These are phyloP conservation scores for Ceyx erithaca DNA, from an alignment of 2,797 vertebrate genomes.

Conservation along the genomic window DNA sequence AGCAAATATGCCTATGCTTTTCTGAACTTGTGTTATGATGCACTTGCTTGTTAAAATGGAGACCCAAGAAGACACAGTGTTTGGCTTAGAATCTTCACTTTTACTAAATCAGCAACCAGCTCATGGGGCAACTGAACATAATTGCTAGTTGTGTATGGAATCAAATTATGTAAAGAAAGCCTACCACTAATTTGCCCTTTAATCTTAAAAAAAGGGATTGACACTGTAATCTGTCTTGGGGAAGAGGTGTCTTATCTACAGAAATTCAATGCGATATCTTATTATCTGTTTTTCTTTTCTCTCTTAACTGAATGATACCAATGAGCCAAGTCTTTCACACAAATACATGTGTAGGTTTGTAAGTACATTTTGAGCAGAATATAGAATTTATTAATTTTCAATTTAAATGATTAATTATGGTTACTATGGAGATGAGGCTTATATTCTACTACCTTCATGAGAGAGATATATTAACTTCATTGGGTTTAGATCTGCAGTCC, in stretches of 20 bases:
- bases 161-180: neutral
- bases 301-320: neutral
- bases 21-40: neutral
- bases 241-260: neutral
- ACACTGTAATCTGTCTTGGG: neutral
- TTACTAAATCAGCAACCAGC: neutral
- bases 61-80: neutral
- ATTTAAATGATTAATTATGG: neutral
- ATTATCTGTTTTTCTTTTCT: neutral
- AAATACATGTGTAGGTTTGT: neutral
- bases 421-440: neutral
- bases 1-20: conserved; percentile 72
- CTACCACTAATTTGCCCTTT: neutral
- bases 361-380: neutral
- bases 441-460: neutral
- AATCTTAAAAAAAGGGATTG: too few species aligned
- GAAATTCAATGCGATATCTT: neutral
- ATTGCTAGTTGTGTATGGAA: neutral
- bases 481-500: neutral
- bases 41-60: conserved; percentile 2
- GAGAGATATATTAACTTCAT: neutral
- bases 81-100: neutral
- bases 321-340: neutral
- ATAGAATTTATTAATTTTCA: neutral
- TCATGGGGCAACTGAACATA: neutral